Conservation (phyloP, 2,113 vertebrate species). For the Zosterops lateralis region DNA sequence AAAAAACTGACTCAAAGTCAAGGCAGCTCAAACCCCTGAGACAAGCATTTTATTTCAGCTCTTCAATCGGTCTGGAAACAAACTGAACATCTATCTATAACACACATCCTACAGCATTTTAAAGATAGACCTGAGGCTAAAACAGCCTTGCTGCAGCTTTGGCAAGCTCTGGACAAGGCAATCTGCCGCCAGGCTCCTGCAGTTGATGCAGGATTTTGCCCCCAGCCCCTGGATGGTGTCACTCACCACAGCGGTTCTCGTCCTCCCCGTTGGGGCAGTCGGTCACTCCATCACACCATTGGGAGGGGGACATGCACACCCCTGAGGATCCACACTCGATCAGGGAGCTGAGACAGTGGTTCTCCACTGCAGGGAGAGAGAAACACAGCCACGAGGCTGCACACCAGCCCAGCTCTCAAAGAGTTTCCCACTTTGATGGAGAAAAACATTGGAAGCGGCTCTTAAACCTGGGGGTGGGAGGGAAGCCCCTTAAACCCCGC, state of each 20-base stretch:
- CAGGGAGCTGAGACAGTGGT: constrained; percentile 10
- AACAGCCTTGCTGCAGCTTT: background rate
- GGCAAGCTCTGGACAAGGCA: background rate
- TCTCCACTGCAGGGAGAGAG: constrained; percentile 22
- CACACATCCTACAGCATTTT: background rate
- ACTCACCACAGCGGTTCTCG: constrained; percentile 75
- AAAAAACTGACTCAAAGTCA: background rate
- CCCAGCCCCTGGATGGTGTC: background rate
- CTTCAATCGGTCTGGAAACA: background rate
- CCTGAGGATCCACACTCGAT: constrained; percentile 66
- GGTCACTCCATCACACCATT: constrained; percentile 69
- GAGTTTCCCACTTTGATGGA: background rate
- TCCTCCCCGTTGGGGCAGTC: constrained; percentile 73
- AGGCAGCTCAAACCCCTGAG: background rate
- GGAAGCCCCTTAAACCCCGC: background rate
- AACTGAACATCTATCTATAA: fast-evolving
- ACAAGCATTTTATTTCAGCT: background rate
- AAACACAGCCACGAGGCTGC: background rate
- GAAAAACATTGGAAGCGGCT: background rate
- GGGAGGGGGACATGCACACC: constrained; percentile 18
- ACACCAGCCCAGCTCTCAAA: background rate
- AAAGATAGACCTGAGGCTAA: background rate
- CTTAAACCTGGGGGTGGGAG: background rate
- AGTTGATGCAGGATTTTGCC: fast-evolving
- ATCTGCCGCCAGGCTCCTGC: background rate